phyloP scores from a whole-genome alignment of 2,797 vertebrate species.

The Antennarius maculatus region DNA sequence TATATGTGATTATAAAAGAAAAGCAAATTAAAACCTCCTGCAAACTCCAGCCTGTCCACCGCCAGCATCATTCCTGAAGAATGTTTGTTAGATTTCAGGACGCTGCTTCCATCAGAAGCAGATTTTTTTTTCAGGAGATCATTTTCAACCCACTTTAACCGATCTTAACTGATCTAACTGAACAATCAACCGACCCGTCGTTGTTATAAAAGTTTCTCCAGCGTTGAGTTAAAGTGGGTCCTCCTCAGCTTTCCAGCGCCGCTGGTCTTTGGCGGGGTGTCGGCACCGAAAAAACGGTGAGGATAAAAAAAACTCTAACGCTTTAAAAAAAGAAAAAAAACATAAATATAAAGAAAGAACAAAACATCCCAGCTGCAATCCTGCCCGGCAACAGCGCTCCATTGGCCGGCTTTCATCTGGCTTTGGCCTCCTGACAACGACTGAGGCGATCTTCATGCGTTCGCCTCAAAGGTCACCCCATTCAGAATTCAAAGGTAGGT shows the following conservation, averaged over 20 bases:
- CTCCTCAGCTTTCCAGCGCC: slow-evolving; percentile 40
- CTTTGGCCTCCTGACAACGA: slow-evolving; percentile 69
- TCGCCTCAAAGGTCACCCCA: slow-evolving; percentile 68
- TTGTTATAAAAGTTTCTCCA: neutral
- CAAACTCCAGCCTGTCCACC: neutral
- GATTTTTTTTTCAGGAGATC: too few relatives aligned
- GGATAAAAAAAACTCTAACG: slow-evolving; percentile 36
- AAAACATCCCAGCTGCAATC: slow-evolving; percentile 48
- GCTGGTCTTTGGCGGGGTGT: slow-evolving; percentile 56
- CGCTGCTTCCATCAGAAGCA: slow-evolving; percentile 23
- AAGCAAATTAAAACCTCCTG: slow-evolving; percentile 3
- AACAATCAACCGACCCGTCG: too few relatives aligned
- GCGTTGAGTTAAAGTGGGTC: slow-evolving; percentile 29
- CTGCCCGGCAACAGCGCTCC: slow-evolving; percentile 62
- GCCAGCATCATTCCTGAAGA: slow-evolving; percentile 14
- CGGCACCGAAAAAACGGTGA: slow-evolving; percentile 48
- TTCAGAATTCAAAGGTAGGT: slow-evolving; percentile 49
- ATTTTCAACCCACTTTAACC: too few relatives aligned
- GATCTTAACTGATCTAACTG: too few relatives aligned
- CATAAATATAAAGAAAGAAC: slow-evolving; percentile 29
- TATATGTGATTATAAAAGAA: slow-evolving; percentile 14
- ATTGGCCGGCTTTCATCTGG: slow-evolving; percentile 65
- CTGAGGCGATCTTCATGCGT: slow-evolving; percentile 67
- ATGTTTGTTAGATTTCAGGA: slow-evolving; percentile 5
- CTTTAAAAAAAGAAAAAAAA: slow-evolving; percentile 22